Evolutionary conservation across 2,113 vertebrate genomes (phyloP).

Genomic region (Oxyruncus cristatus): DNA sequence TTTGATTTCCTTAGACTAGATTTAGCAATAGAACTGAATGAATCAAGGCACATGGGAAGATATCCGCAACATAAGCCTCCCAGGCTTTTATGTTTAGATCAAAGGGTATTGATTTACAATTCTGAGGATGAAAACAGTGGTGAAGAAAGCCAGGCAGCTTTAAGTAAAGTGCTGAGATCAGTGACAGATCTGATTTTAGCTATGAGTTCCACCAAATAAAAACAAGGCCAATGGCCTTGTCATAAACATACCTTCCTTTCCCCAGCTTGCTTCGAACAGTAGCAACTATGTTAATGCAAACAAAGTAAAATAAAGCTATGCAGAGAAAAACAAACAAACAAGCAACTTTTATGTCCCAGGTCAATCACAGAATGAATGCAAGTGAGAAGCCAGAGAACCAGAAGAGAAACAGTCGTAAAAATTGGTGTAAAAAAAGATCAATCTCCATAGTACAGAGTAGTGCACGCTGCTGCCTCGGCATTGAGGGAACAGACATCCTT

Average conservation of each 20-base stretch:
- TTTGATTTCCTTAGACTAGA: background rate
- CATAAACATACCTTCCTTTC: background rate
- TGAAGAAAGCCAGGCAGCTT: background rate
- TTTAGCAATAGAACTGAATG: background rate
- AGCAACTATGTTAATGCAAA: background rate
- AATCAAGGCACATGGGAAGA: background rate
- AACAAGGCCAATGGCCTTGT: background rate
- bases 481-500: background rate
- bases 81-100: constrained; percentile 38
- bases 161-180: background rate
- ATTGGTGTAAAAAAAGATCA: background rate
- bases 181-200: background rate
- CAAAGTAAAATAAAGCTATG: background rate
- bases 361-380: background rate
- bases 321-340: background rate
- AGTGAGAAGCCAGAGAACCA: background rate
- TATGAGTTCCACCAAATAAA: background rate
- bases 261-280: background rate
- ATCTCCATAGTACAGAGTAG: background rate
- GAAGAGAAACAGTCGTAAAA: background rate
- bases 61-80: background rate
- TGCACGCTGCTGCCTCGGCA: background rate
- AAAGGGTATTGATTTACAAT: constrained; percentile 27
- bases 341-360: background rate
- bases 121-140: background rate